Percentiles rank a stretch among this genome's conserved stretches.
phyloP scores from a whole-genome alignment of 2,888 invertebrate genomes.

The Isotomurus palustris region DNA sequence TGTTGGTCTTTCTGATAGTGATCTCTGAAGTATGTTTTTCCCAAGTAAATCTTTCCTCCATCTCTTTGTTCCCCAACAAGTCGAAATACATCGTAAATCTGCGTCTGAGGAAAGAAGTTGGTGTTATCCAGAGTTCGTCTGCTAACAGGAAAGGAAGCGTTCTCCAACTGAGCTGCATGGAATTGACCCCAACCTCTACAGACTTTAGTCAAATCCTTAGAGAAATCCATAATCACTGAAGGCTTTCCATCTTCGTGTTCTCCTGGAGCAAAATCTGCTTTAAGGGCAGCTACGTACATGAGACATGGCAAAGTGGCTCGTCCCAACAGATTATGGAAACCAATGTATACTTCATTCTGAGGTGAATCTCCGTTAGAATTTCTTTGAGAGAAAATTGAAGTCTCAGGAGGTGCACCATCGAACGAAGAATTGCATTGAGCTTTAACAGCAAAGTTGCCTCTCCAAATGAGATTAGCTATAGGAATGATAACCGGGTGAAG shows the following conservation, averaged over 20 bases:
- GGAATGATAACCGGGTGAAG: conserved; percentile 4
- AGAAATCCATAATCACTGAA: conserved; percentile 5
- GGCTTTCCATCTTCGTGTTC: conserved; percentile 5
- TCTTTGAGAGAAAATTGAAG: too few relatives aligned
- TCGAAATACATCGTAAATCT: conserved; percentile 1
- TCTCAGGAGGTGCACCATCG: neutral
- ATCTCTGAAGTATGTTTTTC: conserved; percentile 8
- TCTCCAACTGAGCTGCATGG: neutral
- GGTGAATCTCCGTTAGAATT: too few relatives aligned
- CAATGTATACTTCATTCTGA: conserved; percentile 2
- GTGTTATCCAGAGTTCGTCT: neutral
- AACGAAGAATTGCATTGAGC: neutral
- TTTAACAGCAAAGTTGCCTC: conserved; percentile 5
- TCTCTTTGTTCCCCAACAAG: conserved; percentile 4
- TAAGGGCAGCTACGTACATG: neutral
- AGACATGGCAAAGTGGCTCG: neutral
- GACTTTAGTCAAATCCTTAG: neutral
- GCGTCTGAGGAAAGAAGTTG: conserved; percentile 3
- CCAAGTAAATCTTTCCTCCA: conserved; percentile 7
- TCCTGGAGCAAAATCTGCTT: conserved; percentile 1
- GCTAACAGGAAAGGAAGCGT: neutral
- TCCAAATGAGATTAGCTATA: neutral
- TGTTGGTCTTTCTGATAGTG: conserved; percentile 1
- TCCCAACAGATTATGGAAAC: conserved; percentile 4
- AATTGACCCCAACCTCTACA: conserved; percentile 2